Evolutionary conservation across 2,113 vertebrate species (phyloP), one percentile per base, ranked within the genome.

Genomic region (Orthochromis malagaraziensis): DNA sequence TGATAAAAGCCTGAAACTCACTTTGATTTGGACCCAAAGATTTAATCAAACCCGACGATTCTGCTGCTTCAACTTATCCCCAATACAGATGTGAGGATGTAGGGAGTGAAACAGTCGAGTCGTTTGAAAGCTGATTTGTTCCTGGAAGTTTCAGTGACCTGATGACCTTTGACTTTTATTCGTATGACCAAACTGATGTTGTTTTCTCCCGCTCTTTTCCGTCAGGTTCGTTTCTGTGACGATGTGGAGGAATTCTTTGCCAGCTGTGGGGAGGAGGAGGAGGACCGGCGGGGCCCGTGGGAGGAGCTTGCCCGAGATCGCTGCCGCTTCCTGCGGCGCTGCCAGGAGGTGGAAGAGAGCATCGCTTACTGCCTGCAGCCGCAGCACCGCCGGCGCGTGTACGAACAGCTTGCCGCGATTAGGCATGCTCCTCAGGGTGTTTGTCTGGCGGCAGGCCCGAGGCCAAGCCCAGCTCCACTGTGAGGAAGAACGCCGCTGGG

Each of bases 271-370:
- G 93, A 90, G 83, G 95, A 98, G 81, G 98, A 98, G 84, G 98
- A 99, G 94, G 98, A 99, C 45, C 97, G 98, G 0, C 96, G 93
- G 11, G 97, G 98, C 6, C 98, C 97, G 2, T 99, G 98, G 98
- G 98, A 99, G 88, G 97, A 99, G 96, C 91, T 98, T 35, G 98
- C 98, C 0, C 95, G 98, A 3, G 98, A 99, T 58, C 97, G 97
- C 5, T 98, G 97, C 90, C 94, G 98, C 1, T 99, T 99, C 96
- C 97, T 97, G 84, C 97, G 96, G 2, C 97, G 98, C 29, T 98
- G 98, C 88, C 97, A 96, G 85, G 98, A 99, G 70, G 98, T 97
- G 7, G 98, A 99, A 94, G 96, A 95, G 42, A 96, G 94, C 92
- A 98, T 99, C 84, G 95, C 96, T 3, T 96, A 95, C 93, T 98